Base-by-base conservation (phyloP, 2,888 invertebrate genomes). In the Lithophane ornitopus region DNA sequence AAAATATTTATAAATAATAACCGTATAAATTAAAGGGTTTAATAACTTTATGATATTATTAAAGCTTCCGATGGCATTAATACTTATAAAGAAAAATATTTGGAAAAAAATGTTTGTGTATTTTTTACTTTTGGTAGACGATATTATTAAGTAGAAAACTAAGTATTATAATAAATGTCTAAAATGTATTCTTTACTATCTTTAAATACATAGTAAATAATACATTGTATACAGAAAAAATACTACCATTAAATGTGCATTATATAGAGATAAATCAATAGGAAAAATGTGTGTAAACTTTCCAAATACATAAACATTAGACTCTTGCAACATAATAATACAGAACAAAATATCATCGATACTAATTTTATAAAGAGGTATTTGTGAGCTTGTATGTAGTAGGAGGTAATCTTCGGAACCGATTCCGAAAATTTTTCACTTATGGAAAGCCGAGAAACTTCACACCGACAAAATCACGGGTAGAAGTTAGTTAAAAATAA, bases 21-120 rank as follows among this genome's bases (percentile, higher is more conserved):
- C 26, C 68, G 26, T 61, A 54, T 65, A 82, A 70, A 63, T 72
- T 22, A 71, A 14, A 44, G 26, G 16, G 19, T 62, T 54, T 39
- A 34, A 56, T 68, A 61, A 73, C n/a, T 80, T 70, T 70, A 68
- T 26, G 12, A 70, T 70, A 70, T 52, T 65, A 46, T 84, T 82
- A 83, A 83, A 83, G 82, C 85, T 83, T 84, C 63, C 56, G 85
- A 83, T 83, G 82, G 82, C 82, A 70, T 79, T 80, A 70, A 63
- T 61, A 72, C 80, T 80, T 75, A 84, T 39, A 70, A 72, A 68
- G 44, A 76, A 70, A 74, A 26, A 80, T 83, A 75, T 80, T 80
- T 80, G 69, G 81, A 70, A 62, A 70, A 58, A 71, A 34, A 49
- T 46, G 34, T 76, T 58, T 19, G 9, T 49, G 49, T 49, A 49